Evolutionary conservation across 2,113 vertebrate genomes (phyloP), one percentile per base, ranked within the genome.

Genomic region (Amblyopsis rosae): DNA sequence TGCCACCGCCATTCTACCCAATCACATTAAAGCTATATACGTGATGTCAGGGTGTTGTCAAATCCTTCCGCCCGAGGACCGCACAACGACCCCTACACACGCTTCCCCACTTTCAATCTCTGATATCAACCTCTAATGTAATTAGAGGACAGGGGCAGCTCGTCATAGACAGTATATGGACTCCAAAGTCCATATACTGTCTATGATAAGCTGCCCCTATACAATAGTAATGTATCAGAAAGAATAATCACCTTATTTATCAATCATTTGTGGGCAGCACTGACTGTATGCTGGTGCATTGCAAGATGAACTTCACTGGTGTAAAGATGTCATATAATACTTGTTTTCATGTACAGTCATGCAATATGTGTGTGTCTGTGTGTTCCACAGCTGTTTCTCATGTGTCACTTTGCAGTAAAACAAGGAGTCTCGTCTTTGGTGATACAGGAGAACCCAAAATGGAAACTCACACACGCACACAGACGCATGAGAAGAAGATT

Each of bases 41-140:
- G 58, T 72, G 79, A 85, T 72, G 74, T 80, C 82, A 78, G 59
- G 79, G 78, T n/a, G 35, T 57, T 72, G 54, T 75, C 54, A 41
- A 54, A 63, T 67, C 46, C 35, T 19, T 15, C 35, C 26, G 49
- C 61, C 26, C 17, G 12, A 10, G 32, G 1, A 75, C 47, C 56
- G 41, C 4, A 66, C 71, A 45, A 33, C 32, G 19, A 46, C 59
- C 41, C 67, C 67, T n/a, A 63, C 62, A 49, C 67, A 35, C 35
- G 1, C 32, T 33, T n/a, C 35, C 11, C 9, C 35, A 41, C 57
- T n/a, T 57, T 82, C 69, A 70, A 58, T 67, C 6, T 26, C 7
- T 12, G 70, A 64, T 41, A 41, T 41, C 35, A 5, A 41, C 35
- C 7, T 41, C 35, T 88, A 68, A 68, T 79, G 69, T 67, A 77